phyloP scores from a whole-genome alignment of 2,797 vertebrate genomes.

The Hydrophis major region DNA sequence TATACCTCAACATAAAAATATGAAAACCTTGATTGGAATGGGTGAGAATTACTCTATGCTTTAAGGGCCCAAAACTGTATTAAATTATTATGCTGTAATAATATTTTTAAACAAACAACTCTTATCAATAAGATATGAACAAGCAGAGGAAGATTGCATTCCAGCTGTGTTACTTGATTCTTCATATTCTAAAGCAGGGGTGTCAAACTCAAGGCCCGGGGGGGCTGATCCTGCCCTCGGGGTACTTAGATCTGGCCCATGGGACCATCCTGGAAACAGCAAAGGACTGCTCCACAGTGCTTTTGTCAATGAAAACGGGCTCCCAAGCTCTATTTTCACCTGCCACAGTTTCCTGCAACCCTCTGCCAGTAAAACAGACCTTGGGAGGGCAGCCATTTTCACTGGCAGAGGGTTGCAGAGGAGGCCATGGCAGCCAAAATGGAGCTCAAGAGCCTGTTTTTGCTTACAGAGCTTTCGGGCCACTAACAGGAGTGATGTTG shows the following conservation, averaged over 20 bases:
- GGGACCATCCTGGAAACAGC: too few relatives aligned
- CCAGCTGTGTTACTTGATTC: slow-evolving; percentile 82
- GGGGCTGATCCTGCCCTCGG: too few relatives aligned
- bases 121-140: slow-evolving; percentile 76
- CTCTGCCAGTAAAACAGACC: too few relatives aligned
- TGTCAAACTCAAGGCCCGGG: too few relatives aligned
- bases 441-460: neutral
- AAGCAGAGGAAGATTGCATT: slow-evolving; percentile 91
- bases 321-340: too few relatives aligned
- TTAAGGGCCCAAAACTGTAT: neutral
- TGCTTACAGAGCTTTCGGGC: too few relatives aligned
- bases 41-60: neutral
- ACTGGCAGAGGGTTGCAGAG: too few relatives aligned
- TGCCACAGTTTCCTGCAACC: too few relatives aligned
- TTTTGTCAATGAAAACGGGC: neutral
- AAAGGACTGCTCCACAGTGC: too few relatives aligned
- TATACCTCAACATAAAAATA: neutral
- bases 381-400: neutral
- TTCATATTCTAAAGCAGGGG: slow-evolving; percentile 85
- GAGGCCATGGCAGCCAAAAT: neutral
- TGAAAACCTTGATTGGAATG: neutral
- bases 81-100: neutral
- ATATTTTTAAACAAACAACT: neutral
- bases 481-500: too few relatives aligned
- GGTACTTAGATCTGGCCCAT: too few relatives aligned